Conservation (phyloP, 2,797 vertebrate species). For the Chaunax sp. region DNA sequence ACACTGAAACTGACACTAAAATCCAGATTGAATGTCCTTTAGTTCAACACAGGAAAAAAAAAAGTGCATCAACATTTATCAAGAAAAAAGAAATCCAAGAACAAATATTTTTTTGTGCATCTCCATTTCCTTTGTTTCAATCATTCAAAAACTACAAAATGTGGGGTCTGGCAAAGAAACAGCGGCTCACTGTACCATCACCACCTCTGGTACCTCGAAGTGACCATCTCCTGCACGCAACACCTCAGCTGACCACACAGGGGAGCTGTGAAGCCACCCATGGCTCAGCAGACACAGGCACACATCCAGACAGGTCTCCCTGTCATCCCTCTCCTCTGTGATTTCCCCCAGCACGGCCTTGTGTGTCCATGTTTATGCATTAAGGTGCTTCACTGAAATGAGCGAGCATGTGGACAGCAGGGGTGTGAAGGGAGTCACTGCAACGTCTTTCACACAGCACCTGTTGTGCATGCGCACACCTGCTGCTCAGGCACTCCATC, state of each 20-base stretch:
- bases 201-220: too few species aligned
- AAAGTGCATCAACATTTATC: not conserved
- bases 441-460: constrained; percentile 58
- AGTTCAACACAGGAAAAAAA: too few species aligned
- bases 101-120: not conserved
- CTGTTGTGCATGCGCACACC: constrained; percentile 69
- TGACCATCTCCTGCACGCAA: constrained; percentile 28
- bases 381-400: constrained; percentile 34
- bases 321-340: constrained; percentile 30
- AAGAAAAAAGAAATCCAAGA: not conserved
- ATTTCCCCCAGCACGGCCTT: constrained; percentile 26
- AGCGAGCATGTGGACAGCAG: constrained; percentile 46
- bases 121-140: not conserved
- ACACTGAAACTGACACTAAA: too few species aligned
- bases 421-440: constrained; percentile 54
- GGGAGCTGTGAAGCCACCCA: constrained; percentile 75
- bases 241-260: constrained; percentile 62
- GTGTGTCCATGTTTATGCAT: constrained; percentile 69
- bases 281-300: not conserved
- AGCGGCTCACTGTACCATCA: too few species aligned
- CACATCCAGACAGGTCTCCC: constrained; percentile 5
- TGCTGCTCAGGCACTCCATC: constrained; percentile 62
- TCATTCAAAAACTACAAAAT: not conserved
- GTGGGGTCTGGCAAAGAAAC: not conserved
- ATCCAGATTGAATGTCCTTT: too few species aligned